These are phyloP conservation scores for Neodiprion fabricii DNA, from an alignment of 1,140 invertebrate genomes.

Conservation along the genomic window DNA sequence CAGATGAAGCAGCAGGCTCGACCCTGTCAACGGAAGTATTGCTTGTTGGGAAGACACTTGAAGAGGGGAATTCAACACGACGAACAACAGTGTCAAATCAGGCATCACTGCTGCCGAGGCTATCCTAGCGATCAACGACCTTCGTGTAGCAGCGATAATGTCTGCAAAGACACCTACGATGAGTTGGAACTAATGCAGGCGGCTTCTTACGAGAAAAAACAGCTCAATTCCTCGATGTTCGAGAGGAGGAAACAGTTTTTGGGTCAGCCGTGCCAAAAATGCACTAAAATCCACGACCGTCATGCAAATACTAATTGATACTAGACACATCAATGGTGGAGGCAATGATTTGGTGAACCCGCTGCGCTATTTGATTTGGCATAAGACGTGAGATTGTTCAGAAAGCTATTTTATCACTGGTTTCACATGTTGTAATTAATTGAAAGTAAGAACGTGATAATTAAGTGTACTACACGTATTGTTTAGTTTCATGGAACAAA, in stretches of 20 bases:
- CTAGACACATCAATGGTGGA: not conserved
- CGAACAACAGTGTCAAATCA: constrained; percentile 19
- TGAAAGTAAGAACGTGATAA: too few species aligned
- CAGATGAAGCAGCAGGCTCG: constrained; percentile 24
- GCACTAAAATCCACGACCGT: not conserved
- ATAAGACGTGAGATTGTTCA: too few species aligned
- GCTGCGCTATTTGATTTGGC: too few species aligned
- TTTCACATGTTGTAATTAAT: too few species aligned
- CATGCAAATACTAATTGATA: not conserved
- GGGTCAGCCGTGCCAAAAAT: constrained; percentile 20
- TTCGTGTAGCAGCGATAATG: constrained; percentile 20
- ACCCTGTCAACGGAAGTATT: constrained; percentile 28
- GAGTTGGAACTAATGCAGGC: constrained; percentile 27
- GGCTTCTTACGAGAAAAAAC: constrained; percentile 2
- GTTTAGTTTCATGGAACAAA: not conserved
- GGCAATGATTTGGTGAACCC: too few species aligned
- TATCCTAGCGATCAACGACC: constrained; percentile 19
- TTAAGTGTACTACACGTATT: too few species aligned
- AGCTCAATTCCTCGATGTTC: constrained; percentile 16
- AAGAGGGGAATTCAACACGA: constrained; percentile 19
- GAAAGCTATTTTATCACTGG: too few species aligned
- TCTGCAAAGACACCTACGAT: constrained; percentile 28
- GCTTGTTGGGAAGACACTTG: constrained; percentile 19
- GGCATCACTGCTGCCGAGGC: constrained; percentile 8
- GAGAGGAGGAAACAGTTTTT: constrained; percentile 27